A percentile compares a stretch with the other conserved stretches of the same genome.
Evolutionary conservation across 2,888 invertebrate species (phyloP).

Genomic region (Desoria tigrina): DNA sequence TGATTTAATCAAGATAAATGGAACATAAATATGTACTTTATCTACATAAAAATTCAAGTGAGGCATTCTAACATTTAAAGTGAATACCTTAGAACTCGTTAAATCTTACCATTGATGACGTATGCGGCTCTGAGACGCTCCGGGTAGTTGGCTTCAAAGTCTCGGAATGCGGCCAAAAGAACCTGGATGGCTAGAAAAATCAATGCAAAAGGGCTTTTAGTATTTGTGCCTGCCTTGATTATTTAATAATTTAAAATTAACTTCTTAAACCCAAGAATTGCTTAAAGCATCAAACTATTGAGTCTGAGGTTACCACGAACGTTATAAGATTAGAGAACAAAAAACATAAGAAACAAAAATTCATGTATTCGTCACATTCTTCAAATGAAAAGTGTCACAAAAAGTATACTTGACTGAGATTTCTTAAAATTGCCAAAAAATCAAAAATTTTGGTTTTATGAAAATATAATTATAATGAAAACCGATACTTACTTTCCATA

Average conservation of each 20-base stretch:
- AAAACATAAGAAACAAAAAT: no score
- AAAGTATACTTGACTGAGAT: no score
- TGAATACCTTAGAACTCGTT: background rate
- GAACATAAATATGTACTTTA: no score
- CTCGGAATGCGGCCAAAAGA: conserved; percentile 29
- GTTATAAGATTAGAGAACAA: no score
- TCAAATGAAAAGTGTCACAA: no score
- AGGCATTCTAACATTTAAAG: background rate
- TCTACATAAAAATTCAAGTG: no score
- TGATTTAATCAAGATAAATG: no score
- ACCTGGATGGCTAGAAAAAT: conserved; percentile 30
- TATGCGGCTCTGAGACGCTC: conserved; percentile 35
- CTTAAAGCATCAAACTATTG: background rate
- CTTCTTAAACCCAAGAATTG: background rate
- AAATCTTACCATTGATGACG: conserved; percentile 29
- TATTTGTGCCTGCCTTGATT: no score
- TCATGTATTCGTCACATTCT: no score
- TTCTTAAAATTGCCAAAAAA: no score
- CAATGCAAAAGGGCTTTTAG: no score
- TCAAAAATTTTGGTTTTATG: background rate
- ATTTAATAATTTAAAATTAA: background rate
- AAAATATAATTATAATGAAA: no score
- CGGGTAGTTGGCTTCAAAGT: conserved; percentile 42
- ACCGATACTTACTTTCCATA: conserved; percentile 33
- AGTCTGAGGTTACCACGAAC: background rate